A percentile compares a stretch with the other conserved stretches of the same genome.
Conservation (phyloP, 2,113 vertebrate genomes). For the Aramus guarauna region DNA sequence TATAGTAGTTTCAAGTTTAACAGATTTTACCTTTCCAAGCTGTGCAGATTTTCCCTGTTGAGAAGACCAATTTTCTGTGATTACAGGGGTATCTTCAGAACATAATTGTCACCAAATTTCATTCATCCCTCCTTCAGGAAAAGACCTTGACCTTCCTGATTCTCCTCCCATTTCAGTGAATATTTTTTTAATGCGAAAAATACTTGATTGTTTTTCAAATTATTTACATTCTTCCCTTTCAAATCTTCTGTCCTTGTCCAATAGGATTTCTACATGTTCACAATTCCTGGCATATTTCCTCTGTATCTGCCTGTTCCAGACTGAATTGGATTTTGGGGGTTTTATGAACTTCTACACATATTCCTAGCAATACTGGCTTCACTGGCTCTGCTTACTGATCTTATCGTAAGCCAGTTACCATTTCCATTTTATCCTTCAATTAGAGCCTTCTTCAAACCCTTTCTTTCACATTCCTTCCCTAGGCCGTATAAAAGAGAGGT, state of each 20-base stretch:
- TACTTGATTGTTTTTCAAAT: neutral
- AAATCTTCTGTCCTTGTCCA: neutral
- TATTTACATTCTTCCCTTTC: conserved; percentile 6
- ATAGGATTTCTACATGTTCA: neutral
- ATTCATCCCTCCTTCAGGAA: neutral
- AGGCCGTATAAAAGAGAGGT: conserved; percentile 5
- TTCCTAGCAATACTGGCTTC: neutral
- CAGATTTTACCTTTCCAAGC: neutral
- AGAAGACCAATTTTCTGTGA: neutral
- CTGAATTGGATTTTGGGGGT: neutral
- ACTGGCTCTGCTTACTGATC: conserved; percentile 4
- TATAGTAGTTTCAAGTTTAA: neutral
- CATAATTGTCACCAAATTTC: neutral
- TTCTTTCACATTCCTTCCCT: conserved; percentile 17
- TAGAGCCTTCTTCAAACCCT: conserved; percentile 43
- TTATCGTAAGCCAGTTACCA: neutral
- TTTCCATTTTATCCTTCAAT: conserved; percentile 50
- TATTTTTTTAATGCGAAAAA: neutral
- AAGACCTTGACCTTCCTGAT: neutral
- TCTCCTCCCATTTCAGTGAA: neutral
- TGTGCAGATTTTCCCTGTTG: neutral
- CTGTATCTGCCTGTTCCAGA: neutral
- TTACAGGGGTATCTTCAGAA: neutral
- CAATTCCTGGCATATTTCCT: conserved; percentile 27
- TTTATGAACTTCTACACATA: neutral